Conservation (phyloP, 2,888 invertebrate genomes). For the Gari tellinella region DNA sequence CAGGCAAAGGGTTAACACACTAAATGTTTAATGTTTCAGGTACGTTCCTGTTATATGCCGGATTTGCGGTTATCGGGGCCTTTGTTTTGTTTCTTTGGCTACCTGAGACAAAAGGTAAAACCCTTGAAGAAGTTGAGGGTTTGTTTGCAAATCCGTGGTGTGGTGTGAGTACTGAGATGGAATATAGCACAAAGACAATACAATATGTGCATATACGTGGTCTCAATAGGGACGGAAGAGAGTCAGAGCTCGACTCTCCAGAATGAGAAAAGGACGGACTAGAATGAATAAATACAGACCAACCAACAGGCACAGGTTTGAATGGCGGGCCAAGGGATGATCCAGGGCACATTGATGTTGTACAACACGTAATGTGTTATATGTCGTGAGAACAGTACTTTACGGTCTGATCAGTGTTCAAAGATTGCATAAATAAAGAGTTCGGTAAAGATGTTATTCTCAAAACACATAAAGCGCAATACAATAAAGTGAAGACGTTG, state of each 20-base stretch:
- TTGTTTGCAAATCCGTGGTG: conserved; percentile 84
- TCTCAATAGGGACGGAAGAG: conserved; percentile 83
- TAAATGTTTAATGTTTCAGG: conserved; percentile 81
- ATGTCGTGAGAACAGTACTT: too few species aligned
- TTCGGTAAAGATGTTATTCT: too few species aligned
- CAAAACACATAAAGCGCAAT: too few species aligned
- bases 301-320: too few species aligned
- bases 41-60: conserved; percentile 86
- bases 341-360: too few species aligned
- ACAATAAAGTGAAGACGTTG: too few species aligned
- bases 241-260: conserved; percentile 82
- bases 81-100: conserved; percentile 84
- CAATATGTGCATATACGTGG: conserved; percentile 86
- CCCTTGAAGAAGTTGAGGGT: conserved; percentile 86
- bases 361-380: too few species aligned
- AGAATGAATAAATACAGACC: not conserved
- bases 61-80: conserved; percentile 83
- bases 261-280: conserved; percentile 54
- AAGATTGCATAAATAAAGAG: too few species aligned
- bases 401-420: too few species aligned
- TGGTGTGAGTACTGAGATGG: conserved; percentile 63
- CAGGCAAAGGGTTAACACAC: too few species aligned
- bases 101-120: conserved; percentile 86
- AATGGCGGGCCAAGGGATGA: too few species aligned
- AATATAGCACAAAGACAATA: conserved; percentile 81